Percentiles rank a stretch among this genome's conserved stretches.
These are phyloP conservation scores for Latrodectus geometricus DNA, from an alignment of 1,140 invertebrate species.

Conservation along the genomic window DNA sequence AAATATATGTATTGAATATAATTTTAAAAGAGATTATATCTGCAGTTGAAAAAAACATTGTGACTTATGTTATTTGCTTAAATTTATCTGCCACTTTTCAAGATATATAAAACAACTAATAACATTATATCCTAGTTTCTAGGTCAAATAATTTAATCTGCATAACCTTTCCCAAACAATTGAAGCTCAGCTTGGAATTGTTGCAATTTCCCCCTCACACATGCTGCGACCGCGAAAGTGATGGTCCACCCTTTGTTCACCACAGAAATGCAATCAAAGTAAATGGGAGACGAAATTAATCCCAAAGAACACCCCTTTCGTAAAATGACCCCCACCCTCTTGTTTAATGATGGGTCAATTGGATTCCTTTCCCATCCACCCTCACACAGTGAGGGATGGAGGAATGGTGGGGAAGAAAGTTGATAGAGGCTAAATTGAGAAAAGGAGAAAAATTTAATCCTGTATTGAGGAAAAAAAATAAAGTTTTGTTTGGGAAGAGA, in stretches of 20 bases:
- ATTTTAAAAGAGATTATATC: too few species aligned
- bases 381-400: neutral
- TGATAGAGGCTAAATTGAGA: neutral
- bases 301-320: neutral
- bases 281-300: slow-evolving; percentile 38
- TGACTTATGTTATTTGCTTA: too few species aligned
- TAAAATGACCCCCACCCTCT: slow-evolving; percentile 1
- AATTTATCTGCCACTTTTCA: neutral
- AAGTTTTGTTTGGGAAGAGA: slow-evolving; percentile 30
- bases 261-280: slow-evolving; percentile 39
- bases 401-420: neutral
- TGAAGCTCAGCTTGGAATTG: slow-evolving; percentile 10
- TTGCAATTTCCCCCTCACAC: neutral
- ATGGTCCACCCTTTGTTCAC: neutral
- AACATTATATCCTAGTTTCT: neutral
- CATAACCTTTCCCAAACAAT: neutral
- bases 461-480: neutral
- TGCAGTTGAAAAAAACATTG: too few species aligned
- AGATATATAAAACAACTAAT: neutral
- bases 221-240: neutral
- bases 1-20: too few species aligned
- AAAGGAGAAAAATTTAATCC: slow-evolving; percentile 34
- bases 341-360: slow-evolving; percentile 47
- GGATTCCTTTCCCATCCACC: neutral
- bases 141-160: slow-evolving; percentile 17